Conservation (phyloP, 1,140 invertebrate species). For the Hycleus cichorii region DNA sequence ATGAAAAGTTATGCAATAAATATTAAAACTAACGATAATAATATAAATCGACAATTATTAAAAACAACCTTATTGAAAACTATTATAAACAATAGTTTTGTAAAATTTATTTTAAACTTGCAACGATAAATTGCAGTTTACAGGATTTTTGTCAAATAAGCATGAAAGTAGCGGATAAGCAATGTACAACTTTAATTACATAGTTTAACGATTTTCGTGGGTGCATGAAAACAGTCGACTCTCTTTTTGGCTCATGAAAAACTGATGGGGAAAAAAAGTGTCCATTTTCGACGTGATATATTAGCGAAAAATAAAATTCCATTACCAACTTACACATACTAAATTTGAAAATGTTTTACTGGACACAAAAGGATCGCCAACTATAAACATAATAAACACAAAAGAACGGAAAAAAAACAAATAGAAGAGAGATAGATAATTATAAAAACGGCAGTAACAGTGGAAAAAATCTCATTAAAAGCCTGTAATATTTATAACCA, state of each 20-base stretch:
- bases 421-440: background rate
- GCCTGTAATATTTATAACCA: slow-evolving; percentile 9
- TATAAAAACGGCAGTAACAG: too few species aligned
- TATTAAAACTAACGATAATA: too few species aligned
- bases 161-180: slow-evolving; percentile 3
- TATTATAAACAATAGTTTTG: too few species aligned
- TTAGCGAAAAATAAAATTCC: slow-evolving; percentile 7
- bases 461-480: slow-evolving; percentile 16
- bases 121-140: too few species aligned
- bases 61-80: too few species aligned
- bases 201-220: slow-evolving; percentile 11
- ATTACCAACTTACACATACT: slow-evolving; percentile 6
- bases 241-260: too few species aligned
- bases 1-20: too few species aligned
- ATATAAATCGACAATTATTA: too few species aligned
- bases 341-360: slow-evolving; percentile 13
- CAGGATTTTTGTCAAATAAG: slow-evolving; percentile 13
- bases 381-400: background rate
- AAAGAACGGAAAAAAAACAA: slow-evolving; percentile 3
- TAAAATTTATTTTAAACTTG: too few species aligned
- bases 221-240: slow-evolving; percentile 1
- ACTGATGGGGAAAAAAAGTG: slow-evolving; percentile 1
- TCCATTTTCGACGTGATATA: background rate
- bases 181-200: slow-evolving; percentile 4
- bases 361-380: background rate